Base-by-base conservation (phyloP, 2,888 invertebrate species). In the Volucella bombylans region DNA sequence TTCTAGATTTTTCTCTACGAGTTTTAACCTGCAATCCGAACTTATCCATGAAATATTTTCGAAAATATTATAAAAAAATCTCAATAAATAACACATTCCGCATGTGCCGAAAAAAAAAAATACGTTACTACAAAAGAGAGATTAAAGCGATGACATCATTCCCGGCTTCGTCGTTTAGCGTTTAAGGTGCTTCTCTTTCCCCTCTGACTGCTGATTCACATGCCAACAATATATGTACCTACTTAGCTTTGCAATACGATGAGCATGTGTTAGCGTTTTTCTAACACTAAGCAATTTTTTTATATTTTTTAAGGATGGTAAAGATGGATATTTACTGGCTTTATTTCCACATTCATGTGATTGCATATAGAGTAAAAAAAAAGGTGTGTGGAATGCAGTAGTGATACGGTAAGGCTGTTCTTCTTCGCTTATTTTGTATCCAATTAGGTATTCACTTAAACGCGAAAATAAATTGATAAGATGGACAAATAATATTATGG, bases 141-240 rank as follows among this genome's bases (percentile, higher is more conserved):
- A 68, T 81, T 72, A 68, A 81, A 49, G 85, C 85, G 81, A 77
- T 86, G 86, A 86, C 86, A 86, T 86, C 86, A 86, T 87, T 83
- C 78, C 77, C 76, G 72, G 69, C 69, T 79, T 81, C 69, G 59
- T 49, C 31, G 52, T 43, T 59, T 14, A 31, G 31, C 6, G 31
- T 4, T 31, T 31, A 31, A 39, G 45, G 43, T 31, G 47, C 47
- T 65, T 50, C 80, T 59, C 15, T 18, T 54, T 62, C 54, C 47
- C 68, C 68, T 45, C 49, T 43, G 54, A 50, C 57, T 49, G 31
- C 50, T n/a, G 45, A 2, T 69, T 64, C 43, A 59, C 43, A 54
- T 65, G 59, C 47, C 43, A 61, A 67, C 45, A 65, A 72, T 64
- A 39, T n/a, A 18, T 18, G 1, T 18, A 18, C 18, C 18, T n/a